Evolutionary conservation across 2,797 vertebrate species (phyloP).

Genomic region (Catamblyrhynchus diadema): DNA sequence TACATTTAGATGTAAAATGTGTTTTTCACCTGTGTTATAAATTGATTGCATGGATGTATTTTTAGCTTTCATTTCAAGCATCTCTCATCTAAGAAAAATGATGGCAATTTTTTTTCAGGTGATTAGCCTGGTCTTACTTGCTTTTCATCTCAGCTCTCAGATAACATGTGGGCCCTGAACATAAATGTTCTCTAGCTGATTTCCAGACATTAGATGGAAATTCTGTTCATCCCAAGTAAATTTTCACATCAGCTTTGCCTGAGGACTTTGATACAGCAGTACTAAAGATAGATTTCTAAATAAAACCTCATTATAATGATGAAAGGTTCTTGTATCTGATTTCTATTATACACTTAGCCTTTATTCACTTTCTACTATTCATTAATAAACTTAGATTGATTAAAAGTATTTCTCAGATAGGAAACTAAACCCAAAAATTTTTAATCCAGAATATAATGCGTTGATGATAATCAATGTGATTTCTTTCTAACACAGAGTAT

Average conservation of each 20-base stretch:
- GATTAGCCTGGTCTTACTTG: background rate
- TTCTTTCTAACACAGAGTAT: background rate
- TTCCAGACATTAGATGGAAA: background rate
- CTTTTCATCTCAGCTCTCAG: background rate
- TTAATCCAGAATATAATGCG: background rate
- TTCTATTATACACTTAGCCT: background rate
- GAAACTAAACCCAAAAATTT: background rate
- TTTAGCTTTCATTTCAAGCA: background rate
- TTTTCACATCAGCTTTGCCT: background rate
- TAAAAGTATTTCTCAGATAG: background rate
- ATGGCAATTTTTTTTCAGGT: background rate
- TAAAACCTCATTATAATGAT: background rate
- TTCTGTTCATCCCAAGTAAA: background rate
- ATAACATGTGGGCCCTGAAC: background rate
- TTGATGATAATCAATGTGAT: background rate
- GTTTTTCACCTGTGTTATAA: background rate
- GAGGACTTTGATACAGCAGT: background rate
- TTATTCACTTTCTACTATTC: background rate
- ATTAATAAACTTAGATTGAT: background rate
- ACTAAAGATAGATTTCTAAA: background rate
- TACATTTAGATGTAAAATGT: background rate
- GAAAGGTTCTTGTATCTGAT: background rate
- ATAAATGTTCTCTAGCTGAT: background rate
- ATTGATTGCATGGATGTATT: background rate
- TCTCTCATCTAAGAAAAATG: background rate